phyloP scores from a whole-genome alignment of 2,797 vertebrate genomes.

The Ctenopoma multispine region DNA sequence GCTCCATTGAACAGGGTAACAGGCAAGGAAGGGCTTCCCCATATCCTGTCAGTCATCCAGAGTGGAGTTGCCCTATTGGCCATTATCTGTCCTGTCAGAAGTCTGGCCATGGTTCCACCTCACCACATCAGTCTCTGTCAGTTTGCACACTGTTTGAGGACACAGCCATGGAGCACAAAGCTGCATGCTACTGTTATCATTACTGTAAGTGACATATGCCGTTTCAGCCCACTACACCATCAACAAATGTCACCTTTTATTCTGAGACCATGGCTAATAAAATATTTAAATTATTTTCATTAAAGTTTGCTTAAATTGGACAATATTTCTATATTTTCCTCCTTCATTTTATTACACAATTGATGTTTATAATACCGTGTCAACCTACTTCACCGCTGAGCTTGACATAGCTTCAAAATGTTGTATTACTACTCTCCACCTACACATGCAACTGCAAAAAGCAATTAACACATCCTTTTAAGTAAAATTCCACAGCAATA shows the following conservation, averaged over 20 bases:
- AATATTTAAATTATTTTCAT: too few species aligned
- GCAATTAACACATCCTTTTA: constrained; percentile 7
- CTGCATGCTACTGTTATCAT: constrained; percentile 55
- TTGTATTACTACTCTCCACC: background rate
- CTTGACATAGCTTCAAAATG: too few species aligned
- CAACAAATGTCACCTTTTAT: background rate
- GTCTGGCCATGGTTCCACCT: constrained; percentile 62
- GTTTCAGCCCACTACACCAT: constrained; percentile 23
- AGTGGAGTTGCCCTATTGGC: constrained; percentile 92
- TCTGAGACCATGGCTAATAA: background rate
- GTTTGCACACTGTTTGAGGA: constrained; percentile 59
- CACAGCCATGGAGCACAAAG: constrained; percentile 53
- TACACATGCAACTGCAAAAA: constrained; percentile 10
- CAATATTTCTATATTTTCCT: too few species aligned
- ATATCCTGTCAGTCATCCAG: constrained; percentile 91
- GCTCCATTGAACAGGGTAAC: constrained; percentile 77
- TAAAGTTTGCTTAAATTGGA: too few species aligned
- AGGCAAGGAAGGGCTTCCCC: constrained; percentile 76
- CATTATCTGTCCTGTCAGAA: constrained; percentile 92
- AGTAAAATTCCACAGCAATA: background rate
- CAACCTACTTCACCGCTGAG: too few species aligned
- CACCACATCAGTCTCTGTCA: constrained; percentile 77
- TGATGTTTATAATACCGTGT: too few species aligned
- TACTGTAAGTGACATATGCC: constrained; percentile 49
- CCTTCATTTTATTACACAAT: too few species aligned